Evolutionary conservation across 2,797 vertebrate species (phyloP).

Genomic region (Neopelma chrysocephalum): DNA sequence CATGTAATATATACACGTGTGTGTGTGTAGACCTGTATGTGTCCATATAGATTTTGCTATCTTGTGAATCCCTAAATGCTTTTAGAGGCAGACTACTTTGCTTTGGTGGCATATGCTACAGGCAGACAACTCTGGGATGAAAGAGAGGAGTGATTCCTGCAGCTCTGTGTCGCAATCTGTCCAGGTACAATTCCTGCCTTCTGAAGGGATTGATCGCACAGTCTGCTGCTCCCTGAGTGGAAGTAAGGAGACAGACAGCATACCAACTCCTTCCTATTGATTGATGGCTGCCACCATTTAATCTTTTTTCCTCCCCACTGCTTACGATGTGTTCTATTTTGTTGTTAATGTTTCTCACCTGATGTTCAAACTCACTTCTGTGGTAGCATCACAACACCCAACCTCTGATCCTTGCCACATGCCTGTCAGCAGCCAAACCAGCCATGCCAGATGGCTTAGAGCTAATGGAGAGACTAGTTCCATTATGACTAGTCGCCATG

Average conservation of each 20-base stretch:
- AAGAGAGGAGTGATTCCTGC: background rate
- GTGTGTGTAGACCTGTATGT: background rate
- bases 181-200: background rate
- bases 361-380: background rate
- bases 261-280: background rate
- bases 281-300: background rate
- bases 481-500: too few relatives aligned
- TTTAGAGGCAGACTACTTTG: background rate
- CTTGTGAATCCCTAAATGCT: background rate
- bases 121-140: background rate
- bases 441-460: background rate
- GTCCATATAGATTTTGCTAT: background rate
- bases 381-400: background rate
- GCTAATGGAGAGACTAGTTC: background rate
- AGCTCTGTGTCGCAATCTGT: fast-evolving
- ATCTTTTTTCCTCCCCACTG: background rate
- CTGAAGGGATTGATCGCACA: background rate
- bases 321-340: background rate
- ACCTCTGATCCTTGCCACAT: background rate
- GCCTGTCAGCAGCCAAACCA: background rate
- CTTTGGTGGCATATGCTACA: background rate
- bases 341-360: background rate
- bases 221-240: background rate
- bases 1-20: background rate
- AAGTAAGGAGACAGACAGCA: background rate